These are phyloP conservation scores for Rhinogobio ventralis DNA, from an alignment of 2,797 vertebrate genomes.

Conservation along the genomic window DNA sequence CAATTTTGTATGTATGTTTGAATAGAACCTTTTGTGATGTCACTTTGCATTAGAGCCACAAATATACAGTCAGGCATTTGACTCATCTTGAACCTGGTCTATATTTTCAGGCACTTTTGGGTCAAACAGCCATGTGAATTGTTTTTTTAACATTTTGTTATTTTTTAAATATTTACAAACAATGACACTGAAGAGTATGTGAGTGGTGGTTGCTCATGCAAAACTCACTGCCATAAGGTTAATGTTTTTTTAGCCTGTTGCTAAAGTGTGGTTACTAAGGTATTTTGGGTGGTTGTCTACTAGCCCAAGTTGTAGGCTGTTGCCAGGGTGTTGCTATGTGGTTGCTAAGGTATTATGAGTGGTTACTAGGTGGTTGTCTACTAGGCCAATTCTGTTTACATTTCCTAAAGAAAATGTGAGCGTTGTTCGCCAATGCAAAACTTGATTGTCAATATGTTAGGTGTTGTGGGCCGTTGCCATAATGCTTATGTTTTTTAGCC, in stretches of 20 bases:
- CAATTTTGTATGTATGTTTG: not conserved
- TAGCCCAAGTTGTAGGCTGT: not conserved
- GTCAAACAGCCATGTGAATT: not conserved
- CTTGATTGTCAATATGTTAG: not conserved
- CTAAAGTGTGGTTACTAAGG: not conserved
- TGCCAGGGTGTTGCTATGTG: not conserved
- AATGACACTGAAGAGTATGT: not conserved
- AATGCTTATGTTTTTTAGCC: no score
- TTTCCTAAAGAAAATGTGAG: not conserved
- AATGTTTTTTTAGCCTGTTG: not conserved
- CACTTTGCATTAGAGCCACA: constrained; percentile 22
- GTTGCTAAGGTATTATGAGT: not conserved
- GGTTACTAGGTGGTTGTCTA: not conserved
- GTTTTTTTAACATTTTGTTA: not conserved
- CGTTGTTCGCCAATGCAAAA: not conserved
- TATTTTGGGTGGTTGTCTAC: not conserved
- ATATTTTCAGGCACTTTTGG: not conserved
- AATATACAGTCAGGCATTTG: not conserved
- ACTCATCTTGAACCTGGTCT: not conserved
- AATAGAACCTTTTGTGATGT: not conserved
- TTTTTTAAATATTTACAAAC: not conserved
- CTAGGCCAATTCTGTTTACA: not conserved
- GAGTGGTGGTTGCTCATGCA: not conserved
- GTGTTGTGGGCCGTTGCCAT: not conserved
- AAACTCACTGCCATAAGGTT: not conserved